These are phyloP conservation scores for Leucopsar rothschildi DNA, from an alignment of 2,113 vertebrate genomes.

Conservation along the genomic window DNA sequence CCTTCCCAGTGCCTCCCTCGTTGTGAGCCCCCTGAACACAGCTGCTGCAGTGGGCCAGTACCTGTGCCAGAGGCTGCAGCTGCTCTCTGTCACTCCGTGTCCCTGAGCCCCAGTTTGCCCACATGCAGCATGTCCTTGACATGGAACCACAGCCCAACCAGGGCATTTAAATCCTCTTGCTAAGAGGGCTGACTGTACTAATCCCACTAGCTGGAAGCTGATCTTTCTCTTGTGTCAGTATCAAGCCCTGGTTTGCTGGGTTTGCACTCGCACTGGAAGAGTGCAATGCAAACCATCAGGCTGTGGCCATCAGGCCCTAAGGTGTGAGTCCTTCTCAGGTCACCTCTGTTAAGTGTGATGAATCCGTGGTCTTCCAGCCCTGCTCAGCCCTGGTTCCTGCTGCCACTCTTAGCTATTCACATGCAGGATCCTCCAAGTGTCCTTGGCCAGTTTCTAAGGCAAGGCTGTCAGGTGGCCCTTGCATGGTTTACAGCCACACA, in stretches of 20 bases:
- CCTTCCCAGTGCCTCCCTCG: neutral
- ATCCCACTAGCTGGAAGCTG: neutral
- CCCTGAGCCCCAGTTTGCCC: neutral
- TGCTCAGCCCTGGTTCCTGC: neutral
- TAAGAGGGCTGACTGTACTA: neutral
- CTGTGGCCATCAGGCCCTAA: neutral
- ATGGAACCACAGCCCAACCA: neutral
- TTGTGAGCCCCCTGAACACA: neutral
- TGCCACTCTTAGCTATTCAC: neutral
- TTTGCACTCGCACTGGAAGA: neutral
- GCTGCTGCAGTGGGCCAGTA: neutral
- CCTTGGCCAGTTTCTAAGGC: neutral
- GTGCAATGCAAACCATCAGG: too few relatives aligned
- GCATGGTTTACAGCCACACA: neutral
- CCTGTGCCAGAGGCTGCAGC: neutral
- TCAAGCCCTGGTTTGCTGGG: neutral
- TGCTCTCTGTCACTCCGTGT: neutral
- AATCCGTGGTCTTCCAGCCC: neutral
- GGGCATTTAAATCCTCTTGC: neutral
- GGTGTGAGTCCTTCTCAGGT: neutral
- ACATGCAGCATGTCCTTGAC: accelerated
- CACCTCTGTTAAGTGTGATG: accelerated
- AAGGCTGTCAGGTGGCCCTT: neutral
- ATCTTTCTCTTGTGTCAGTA: neutral
- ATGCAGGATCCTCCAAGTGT: neutral